phyloP scores from a whole-genome alignment of 2,113 vertebrate species.

The Rana temporaria region DNA sequence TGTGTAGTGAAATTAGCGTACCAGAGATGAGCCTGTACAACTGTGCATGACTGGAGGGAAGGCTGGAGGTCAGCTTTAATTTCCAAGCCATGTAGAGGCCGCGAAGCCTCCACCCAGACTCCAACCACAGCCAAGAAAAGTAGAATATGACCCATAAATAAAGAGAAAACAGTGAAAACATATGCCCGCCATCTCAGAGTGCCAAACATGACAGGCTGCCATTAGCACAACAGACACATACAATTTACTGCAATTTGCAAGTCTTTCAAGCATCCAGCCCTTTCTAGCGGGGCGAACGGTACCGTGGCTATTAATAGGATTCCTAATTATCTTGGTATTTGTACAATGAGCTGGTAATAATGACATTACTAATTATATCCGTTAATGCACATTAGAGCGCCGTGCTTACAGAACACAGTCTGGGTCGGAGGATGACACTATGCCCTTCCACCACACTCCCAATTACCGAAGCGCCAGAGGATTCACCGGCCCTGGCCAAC shows the following conservation, averaged over 20 bases:
- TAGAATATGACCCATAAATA: background rate
- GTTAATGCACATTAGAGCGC: slow-evolving; percentile 5
- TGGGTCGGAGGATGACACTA: background rate
- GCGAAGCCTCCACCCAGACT: no score
- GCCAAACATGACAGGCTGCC: background rate
- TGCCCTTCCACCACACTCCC: background rate
- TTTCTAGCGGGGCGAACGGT: background rate
- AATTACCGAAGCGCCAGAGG: slow-evolving; percentile 5
- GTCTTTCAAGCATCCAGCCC: slow-evolving; percentile 7
- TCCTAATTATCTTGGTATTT: slow-evolving; percentile 42
- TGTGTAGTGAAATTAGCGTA: no score
- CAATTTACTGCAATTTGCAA: slow-evolving; percentile 12
- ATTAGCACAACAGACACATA: background rate
- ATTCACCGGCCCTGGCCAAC: background rate
- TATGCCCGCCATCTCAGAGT: background rate
- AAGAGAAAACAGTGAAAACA: background rate
- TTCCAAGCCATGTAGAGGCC: no score
- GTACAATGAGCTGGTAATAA: slow-evolving; percentile 36
- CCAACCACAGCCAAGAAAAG: no score
- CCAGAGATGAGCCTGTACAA: no score
- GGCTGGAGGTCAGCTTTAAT: no score
- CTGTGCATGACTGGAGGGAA: no score
- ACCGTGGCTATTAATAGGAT: slow-evolving; percentile 25
- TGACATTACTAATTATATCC: slow-evolving; percentile 43
- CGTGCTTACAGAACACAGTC: background rate